Evolutionary conservation across 1,140 invertebrate genomes (phyloP), one percentile per base, ranked within the genome.

Genomic region (Hyles vespertilio): DNA sequence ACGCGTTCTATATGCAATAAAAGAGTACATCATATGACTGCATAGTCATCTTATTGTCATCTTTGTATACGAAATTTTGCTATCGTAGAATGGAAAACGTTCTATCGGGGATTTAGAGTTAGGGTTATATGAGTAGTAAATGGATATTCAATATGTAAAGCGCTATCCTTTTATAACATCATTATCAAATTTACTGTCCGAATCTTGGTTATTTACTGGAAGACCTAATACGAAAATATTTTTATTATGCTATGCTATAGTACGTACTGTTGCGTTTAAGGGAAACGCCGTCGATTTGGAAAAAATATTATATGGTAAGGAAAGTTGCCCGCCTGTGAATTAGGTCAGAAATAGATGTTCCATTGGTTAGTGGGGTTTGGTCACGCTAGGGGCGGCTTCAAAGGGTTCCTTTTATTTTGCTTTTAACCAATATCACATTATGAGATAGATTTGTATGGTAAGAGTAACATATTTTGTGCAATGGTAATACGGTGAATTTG

Each of bases 391-490:
- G 66, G 64, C 46, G 50, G 36, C 57, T 50, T 70, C 32, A 70
- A 46, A 0, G 67, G 69, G 45, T 75, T 72, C 10, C 65, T 55
- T 64, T 75, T 75, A 75, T 63, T 72, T 72, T 40, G 40, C 32
- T 56, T 67, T 74, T 8, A 71, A 12, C 53, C 69, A 70, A 5
- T 59, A 32, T 74, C 61, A 48, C 71, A 74, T 48, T 69, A 36
- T 72, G n/a, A 66, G 59, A 54, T 56, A 70, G 60, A 56, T 66
- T 65, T 72, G 72, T 43, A 67, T 57, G n/a, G 66, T 54, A n/a
- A n/a, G 49, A 67, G 36, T 46, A 77, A 58, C 66, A 87, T 76
- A 11, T 74, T 77, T 12, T 79, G 79, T 74, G n/a, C 81, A 86
- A 59, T 77, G 77, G 60, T 75, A 84, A 50, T 70, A 61, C 65